phyloP scores from a whole-genome alignment of 2,113 vertebrate genomes.

The Taxidea taxus region DNA sequence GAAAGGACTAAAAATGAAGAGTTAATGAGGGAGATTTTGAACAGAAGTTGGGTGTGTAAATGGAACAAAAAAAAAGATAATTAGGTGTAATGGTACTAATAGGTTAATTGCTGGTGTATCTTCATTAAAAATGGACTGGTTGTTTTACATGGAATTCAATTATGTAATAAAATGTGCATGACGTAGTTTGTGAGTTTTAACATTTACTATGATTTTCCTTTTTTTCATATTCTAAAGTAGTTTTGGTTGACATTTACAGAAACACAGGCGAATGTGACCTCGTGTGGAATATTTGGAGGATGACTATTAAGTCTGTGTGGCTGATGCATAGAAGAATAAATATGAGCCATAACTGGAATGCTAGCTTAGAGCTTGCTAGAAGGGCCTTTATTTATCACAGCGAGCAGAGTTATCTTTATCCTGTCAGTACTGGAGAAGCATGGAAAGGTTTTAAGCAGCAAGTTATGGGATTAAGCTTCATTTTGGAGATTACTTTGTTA shows the following conservation, averaged over 20 bases:
- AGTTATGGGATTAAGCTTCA: neutral
- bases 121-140: neutral
- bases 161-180: neutral
- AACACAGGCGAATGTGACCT: neutral
- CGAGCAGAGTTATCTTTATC: neutral
- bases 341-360: neutral
- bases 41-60: neutral
- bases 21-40: neutral
- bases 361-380: neutral
- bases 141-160: neutral
- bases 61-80: neutral
- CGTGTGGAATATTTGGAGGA: neutral
- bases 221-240: neutral
- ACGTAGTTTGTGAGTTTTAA: neutral
- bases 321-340: neutral
- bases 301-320: neutral
- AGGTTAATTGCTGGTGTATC: neutral
- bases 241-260: neutral
- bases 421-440: neutral
- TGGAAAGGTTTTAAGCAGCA: neutral
- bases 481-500: neutral
- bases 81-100: neutral
- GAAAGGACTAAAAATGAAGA: neutral
- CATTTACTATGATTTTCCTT: neutral
- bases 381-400: neutral